These are phyloP conservation scores for Endomychus coccineus DNA, from an alignment of 2,888 invertebrate genomes.

Conservation along the genomic window DNA sequence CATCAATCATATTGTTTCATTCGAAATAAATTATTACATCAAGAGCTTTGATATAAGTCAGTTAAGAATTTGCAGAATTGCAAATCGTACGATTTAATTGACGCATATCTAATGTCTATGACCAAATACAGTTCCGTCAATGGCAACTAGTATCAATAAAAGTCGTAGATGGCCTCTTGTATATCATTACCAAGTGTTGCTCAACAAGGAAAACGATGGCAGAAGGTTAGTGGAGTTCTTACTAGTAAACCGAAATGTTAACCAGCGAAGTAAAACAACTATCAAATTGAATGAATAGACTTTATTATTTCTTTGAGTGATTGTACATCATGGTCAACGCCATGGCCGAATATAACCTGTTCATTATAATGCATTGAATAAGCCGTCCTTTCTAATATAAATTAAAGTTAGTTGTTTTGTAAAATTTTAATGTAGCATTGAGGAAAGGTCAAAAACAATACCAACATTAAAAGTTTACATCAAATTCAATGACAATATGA, in stretches of 20 bases:
- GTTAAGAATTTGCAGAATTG: no score
- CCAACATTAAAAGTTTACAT: no score
- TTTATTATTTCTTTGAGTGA: slow-evolving; percentile 21
- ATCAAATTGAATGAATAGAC: not conserved
- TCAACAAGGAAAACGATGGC: slow-evolving; percentile 37
- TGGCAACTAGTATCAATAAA: slow-evolving; percentile 36
- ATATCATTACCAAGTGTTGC: slow-evolving; percentile 34
- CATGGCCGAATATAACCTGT: slow-evolving; percentile 36
- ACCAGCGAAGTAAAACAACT: slow-evolving; percentile 15
- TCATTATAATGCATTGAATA: not conserved
- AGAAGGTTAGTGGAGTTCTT: slow-evolving; percentile 36
- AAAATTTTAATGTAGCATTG: not conserved
- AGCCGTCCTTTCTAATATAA: slow-evolving; percentile 13
- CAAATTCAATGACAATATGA: no score
- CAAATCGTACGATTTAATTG: no score
- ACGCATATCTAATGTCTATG: slow-evolving; percentile 15
- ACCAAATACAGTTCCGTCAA: slow-evolving; percentile 34
- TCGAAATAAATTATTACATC: no score
- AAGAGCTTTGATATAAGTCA: no score
- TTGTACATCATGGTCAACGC: slow-evolving; percentile 40
- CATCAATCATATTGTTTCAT: no score
- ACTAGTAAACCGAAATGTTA: slow-evolving; percentile 25
- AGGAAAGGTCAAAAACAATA: slow-evolving; percentile 1
- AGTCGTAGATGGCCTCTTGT: slow-evolving; percentile 35
- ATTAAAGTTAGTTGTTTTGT: not conserved